A percentile compares a stretch with the other conserved stretches of the same genome.
These are phyloP conservation scores for Tetragonula carbonaria DNA, from an alignment of 2,888 invertebrate species.

Conservation along the genomic window DNA sequence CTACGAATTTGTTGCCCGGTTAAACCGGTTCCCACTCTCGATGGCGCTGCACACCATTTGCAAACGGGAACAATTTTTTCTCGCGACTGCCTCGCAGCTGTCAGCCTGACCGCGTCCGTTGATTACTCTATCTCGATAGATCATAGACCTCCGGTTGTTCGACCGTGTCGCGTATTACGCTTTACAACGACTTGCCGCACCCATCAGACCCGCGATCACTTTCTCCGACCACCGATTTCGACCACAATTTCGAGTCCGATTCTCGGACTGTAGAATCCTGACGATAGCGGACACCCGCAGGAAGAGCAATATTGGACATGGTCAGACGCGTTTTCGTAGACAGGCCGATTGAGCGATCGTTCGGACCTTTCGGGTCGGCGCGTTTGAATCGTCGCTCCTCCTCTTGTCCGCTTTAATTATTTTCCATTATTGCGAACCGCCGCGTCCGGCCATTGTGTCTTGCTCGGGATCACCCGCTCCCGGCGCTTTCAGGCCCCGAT, in stretches of 20 bases:
- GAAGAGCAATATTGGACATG: conserved; percentile 23
- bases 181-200: background rate
- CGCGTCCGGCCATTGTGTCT: conserved; percentile 74
- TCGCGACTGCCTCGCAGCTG: conserved; percentile 17
- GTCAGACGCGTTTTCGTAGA: conserved; percentile 26
- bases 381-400: conserved; percentile 74
- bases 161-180: background rate
- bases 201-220: background rate
- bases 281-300: background rate
- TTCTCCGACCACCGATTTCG: background rate
- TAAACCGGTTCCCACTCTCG: conserved; percentile 44
- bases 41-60: conserved; percentile 15
- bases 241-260: background rate
- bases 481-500: conserved; percentile 52
- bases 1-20: conserved; percentile 34
- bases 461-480: conserved; percentile 43
- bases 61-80: conserved; percentile 37
- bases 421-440: conserved; percentile 77
- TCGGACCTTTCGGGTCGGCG: conserved; percentile 69
- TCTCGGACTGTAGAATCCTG: background rate
- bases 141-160: background rate
- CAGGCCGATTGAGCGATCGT: conserved; percentile 69
- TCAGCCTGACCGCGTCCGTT: background rate
- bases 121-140: conserved; percentile 30
- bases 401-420: conserved; percentile 77